These are phyloP conservation scores for Euura saliciscinereae DNA, from an alignment of 1,140 invertebrate species.

Conservation along the genomic window DNA sequence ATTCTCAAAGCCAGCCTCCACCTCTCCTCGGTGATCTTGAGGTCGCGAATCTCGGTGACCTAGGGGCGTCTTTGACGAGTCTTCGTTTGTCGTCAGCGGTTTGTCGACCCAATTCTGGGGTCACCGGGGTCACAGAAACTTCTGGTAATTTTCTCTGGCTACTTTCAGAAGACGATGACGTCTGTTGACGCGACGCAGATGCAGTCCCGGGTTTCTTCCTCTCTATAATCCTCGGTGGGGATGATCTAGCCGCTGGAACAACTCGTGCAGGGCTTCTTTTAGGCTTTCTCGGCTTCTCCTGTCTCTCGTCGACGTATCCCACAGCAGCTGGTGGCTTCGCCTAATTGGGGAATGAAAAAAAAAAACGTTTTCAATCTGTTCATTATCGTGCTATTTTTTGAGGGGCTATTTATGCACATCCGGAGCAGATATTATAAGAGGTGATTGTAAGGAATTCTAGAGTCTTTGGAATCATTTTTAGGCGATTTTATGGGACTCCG, in stretches of 20 bases:
- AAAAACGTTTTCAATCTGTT: not conserved
- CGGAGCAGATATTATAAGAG: no score
- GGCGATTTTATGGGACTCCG: no score
- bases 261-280: constrained; percentile 25
- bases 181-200: not conserved
- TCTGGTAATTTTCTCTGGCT: constrained; percentile 33
- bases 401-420: no score
- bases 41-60: constrained; percentile 26
- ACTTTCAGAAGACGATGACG: constrained; percentile 15
- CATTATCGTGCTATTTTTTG: no score
- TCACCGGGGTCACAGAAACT: constrained; percentile 27
- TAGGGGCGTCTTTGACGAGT: constrained; percentile 28
- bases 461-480: no score
- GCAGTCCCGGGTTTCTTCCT: not conserved
- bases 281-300: constrained; percentile 20
- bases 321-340: constrained; percentile 22
- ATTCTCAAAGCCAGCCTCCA: constrained; percentile 32
- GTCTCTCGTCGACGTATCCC: constrained; percentile 33
- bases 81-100: constrained; percentile 25
- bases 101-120: constrained; percentile 16
- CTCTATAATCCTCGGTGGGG: not conserved
- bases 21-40: constrained; percentile 26
- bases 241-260: not conserved
- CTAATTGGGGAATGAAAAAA: not conserved
- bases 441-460: no score